These are phyloP conservation scores for Eristalinus sepulchralis DNA, from an alignment of 2,888 invertebrate genomes.

Conservation along the genomic window DNA sequence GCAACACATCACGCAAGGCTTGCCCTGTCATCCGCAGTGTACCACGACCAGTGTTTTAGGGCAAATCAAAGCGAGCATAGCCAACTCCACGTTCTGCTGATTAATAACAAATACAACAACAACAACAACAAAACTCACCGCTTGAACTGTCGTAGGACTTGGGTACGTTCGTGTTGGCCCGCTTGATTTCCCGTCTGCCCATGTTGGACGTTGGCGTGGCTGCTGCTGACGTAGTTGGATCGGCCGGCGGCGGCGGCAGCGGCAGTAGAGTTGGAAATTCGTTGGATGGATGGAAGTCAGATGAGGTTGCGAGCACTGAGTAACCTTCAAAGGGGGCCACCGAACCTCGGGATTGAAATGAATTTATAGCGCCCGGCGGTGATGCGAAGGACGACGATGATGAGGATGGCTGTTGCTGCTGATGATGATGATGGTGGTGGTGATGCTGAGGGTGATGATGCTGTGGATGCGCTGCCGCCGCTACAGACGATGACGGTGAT, in stretches of 20 bases:
- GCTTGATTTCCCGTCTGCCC: conserved; percentile 81
- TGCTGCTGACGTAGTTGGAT: conserved; percentile 49
- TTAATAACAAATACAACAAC: conserved; percentile 18
- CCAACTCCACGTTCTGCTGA: background rate
- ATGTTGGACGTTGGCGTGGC: conserved; percentile 73
- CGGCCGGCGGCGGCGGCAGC: conserved; percentile 48
- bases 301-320: conserved; percentile 57
- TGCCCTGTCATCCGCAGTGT: background rate
- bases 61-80: conserved; percentile 11
- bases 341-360: conserved; percentile 60
- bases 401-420: conserved; percentile 22
- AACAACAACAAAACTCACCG: conserved; percentile 75
- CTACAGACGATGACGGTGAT: conserved; percentile 51
- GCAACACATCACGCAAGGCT: background rate
- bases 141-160: conserved; percentile 79
- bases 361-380: conserved; percentile 45
- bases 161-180: conserved; percentile 80
- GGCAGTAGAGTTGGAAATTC: conserved; percentile 45
- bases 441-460: conserved; percentile 56
- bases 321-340: conserved; percentile 62
- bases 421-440: conserved; percentile 57
- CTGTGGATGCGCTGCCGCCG: conserved; percentile 32
- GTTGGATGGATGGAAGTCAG: conserved; percentile 57
- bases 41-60: background rate
- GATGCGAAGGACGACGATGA: conserved; percentile 51